Evolutionary conservation across 2,888 invertebrate species (phyloP).

Genomic region (Tetheella fluctuosa): DNA sequence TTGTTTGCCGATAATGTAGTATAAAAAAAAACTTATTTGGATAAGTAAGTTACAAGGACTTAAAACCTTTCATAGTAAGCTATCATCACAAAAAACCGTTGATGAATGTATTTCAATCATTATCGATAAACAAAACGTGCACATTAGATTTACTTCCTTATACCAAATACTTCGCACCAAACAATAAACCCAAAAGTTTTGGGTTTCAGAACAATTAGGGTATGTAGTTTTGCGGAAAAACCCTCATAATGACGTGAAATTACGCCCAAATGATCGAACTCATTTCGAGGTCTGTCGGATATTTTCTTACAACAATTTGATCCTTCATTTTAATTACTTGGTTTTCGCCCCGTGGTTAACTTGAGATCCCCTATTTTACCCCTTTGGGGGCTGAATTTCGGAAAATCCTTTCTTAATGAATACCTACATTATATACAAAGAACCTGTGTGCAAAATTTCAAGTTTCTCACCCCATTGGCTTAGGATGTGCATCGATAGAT

Average conservation of each 20-base stretch:
- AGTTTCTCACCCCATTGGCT: too few species aligned
- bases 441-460: too few species aligned
- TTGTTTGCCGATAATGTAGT: too few species aligned
- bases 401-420: too few species aligned
- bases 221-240: conserved; percentile 30
- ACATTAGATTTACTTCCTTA: conserved; percentile 1
- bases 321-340: background rate
- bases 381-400: too few species aligned
- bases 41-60: too few species aligned
- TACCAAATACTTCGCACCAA: background rate
- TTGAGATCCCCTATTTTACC: too few species aligned
- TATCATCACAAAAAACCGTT: background rate
- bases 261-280: conserved; percentile 23
- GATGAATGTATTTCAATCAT: background rate
- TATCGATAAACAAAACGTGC: background rate
- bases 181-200: conserved; percentile 20
- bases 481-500: too few species aligned
- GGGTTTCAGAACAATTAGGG: conserved; percentile 27
- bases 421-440: too few species aligned
- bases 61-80: too few species aligned
- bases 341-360: too few species aligned
- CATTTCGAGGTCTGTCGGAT: conserved; percentile 14
- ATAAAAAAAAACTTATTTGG: too few species aligned
- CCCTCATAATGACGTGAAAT: conserved; percentile 28
- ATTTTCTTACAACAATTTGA: background rate